A percentile compares a stretch with the other conserved stretches of the same genome.
Evolutionary conservation across 2,888 invertebrate genomes (phyloP).

Genomic region (Gymnosoma rotundatum): DNA sequence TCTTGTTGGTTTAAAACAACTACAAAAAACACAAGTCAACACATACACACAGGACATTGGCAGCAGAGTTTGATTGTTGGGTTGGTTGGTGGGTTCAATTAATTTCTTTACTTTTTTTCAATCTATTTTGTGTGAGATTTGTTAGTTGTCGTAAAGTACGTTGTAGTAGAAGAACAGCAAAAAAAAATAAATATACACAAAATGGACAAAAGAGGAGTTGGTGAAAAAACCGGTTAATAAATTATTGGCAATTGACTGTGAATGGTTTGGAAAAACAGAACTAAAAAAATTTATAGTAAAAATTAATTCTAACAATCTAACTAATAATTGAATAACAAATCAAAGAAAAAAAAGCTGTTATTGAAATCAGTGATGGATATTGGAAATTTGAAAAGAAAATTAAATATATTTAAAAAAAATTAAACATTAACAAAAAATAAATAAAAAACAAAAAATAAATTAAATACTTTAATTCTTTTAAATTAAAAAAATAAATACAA

Average conservation of each 20-base stretch:
- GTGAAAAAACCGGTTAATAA: slow-evolving; percentile 80
- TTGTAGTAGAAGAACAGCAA: slow-evolving; percentile 76
- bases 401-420: background rate
- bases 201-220: slow-evolving; percentile 63
- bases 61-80: slow-evolving; percentile 42
- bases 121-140: slow-evolving; percentile 37
- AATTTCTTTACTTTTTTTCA: slow-evolving; percentile 18
- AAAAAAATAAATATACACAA: slow-evolving; percentile 11
- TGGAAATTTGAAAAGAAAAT: background rate
- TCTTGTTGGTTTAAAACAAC: slow-evolving; percentile 41
- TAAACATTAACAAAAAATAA: no score
- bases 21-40: slow-evolving; percentile 65
- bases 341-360: background rate
- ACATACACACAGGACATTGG: slow-evolving; percentile 71
- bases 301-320: slow-evolving; percentile 27
- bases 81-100: slow-evolving; percentile 36
- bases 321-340: slow-evolving; percentile 69
- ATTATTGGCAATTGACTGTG: slow-evolving; percentile 75
- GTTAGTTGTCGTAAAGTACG: slow-evolving; percentile 63
- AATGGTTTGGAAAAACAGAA: slow-evolving; percentile 41
- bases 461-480: no score
- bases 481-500: no score
- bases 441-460: no score
- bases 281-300: slow-evolving; percentile 50
- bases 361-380: background rate